These are phyloP conservation scores for Parapsyche elsis DNA, from an alignment of 1,140 invertebrate genomes.

Conservation along the genomic window DNA sequence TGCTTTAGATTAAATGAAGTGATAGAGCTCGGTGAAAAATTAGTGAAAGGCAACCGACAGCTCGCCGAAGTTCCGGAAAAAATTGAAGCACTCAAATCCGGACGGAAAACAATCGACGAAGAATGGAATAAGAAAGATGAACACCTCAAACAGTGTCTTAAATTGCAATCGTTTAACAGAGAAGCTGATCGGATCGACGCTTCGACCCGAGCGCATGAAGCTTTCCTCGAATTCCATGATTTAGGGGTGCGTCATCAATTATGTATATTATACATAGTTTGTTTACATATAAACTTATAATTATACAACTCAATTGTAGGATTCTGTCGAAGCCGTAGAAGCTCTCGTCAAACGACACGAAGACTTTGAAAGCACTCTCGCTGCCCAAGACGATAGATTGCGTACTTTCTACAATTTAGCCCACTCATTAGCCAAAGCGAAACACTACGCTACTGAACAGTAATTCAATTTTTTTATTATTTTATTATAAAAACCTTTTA, in stretches of 20 bases:
- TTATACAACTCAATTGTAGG: constrained; percentile 66
- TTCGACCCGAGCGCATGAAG: constrained; percentile 91
- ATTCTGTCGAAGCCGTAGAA: constrained; percentile 94
- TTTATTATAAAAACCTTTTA: constrained; percentile 5
- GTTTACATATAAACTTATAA: constrained; percentile 7
- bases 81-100: constrained; percentile 78
- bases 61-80: constrained; percentile 77
- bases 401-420: constrained; percentile 88
- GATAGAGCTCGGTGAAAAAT: constrained; percentile 78
- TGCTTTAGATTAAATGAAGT: constrained; percentile 79
- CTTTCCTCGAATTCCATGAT: constrained; percentile 90
- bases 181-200: constrained; percentile 98
- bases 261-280: constrained; percentile 11
- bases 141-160: constrained; percentile 85
- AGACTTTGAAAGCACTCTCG: constrained; percentile 93
- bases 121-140: constrained; percentile 85
- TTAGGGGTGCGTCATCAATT: constrained; percentile 76
- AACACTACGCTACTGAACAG: constrained; percentile 89
- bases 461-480: constrained; percentile 61
- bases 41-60: constrained; percentile 77
- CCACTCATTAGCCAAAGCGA: constrained; percentile 82
- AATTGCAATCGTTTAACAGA: constrained; percentile 91
- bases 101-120: constrained; percentile 80
- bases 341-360: constrained; percentile 92
- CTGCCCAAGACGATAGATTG: constrained; percentile 93